Evolutionary conservation across 1,140 invertebrate genomes (phyloP), one percentile per base, ranked within the genome.

Genomic region (Drosophila nikananu): DNA sequence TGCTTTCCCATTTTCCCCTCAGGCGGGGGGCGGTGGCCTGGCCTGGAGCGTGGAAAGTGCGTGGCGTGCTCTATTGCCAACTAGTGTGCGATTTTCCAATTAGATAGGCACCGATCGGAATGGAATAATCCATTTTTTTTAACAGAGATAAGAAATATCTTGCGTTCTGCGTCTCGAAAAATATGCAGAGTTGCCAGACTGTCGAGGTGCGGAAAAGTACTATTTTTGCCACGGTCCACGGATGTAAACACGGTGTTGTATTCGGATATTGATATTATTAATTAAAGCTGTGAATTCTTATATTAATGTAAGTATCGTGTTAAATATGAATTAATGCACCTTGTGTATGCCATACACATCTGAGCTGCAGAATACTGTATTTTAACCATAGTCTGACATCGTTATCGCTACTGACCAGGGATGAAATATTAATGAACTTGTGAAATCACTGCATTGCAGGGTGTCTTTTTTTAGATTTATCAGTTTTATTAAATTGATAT

Each of bases 101-200:
- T 66, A 77, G 81, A 90, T 42, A 71, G 72, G 81, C 75, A 84
- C 72, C 78, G 89, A 90, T 80, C 67, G 75, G 57, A 72, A 73
- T 84, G 81, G 71, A 90, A 86, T 84, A 84, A 83, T 89, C 84
- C 86, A 90, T 90, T 82, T 89, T 89, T 90, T 67, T 15, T 46
- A 21, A 55, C 51, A 61, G 80, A 77, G 84, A 89, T 89, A 89
- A 89, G 81, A 64, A 79, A 73, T 79, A 80, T 80, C 84, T 72
- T 81, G 60, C 81, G 86, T 87, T 87, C 84, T 89, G 84, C 84
- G 84, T 89, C 84, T 89, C 78, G 78, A 89, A 90, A 89, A 86
- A 81, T 81, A 84, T 48, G 89, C 51, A 42, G 66, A 61, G 81
- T 64, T 79, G 42, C 84, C 84, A 75, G 37, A 44, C 48, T n/a